Percentiles rank a stretch among this genome's conserved stretches.
phyloP scores from a whole-genome alignment of 2,888 invertebrate species.

The Nephrotoma flavescens region DNA sequence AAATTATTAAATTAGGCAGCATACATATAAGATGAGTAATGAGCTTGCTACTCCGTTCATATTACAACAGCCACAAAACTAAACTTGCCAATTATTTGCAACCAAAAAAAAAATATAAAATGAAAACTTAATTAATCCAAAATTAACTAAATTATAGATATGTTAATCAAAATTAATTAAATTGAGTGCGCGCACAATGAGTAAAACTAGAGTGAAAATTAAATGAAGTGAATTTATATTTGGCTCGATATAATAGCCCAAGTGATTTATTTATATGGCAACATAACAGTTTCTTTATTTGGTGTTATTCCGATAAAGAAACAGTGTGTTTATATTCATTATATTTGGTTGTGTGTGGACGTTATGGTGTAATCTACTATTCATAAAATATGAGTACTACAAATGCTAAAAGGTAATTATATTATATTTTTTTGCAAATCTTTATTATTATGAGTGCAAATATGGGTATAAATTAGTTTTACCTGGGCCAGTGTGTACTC shows the following conservation, averaged over 20 bases:
- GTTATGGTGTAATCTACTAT: not conserved
- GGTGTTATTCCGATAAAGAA: not conserved
- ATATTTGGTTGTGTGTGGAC: not conserved
- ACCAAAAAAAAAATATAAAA: not conserved
- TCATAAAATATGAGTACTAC: not conserved
- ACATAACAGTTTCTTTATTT: not conserved
- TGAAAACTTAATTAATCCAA: not conserved
- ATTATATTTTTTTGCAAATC: not conserved
- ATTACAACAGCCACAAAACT: not conserved
- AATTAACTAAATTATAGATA: not conserved
- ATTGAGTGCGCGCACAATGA: not conserved
- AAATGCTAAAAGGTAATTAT: constrained; percentile 3
- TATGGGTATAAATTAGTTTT: too few species aligned
- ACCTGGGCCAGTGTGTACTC: too few species aligned
- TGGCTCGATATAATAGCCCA: not conserved
- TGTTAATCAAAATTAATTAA: not conserved
- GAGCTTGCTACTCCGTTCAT: not conserved
- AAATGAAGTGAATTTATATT: not conserved
- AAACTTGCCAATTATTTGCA: not conserved
- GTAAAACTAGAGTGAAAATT: not conserved
- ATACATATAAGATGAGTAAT: not conserved
- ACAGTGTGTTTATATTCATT: not conserved
- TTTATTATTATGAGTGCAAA: not conserved
- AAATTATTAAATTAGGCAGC: not conserved
- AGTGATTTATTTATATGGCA: not conserved